A percentile compares a stretch with the other conserved stretches of the same genome.
These are phyloP conservation scores for Pachyrhynchus sulphureomaculatus DNA, from an alignment of 1,140 invertebrate species.

Conservation along the genomic window DNA sequence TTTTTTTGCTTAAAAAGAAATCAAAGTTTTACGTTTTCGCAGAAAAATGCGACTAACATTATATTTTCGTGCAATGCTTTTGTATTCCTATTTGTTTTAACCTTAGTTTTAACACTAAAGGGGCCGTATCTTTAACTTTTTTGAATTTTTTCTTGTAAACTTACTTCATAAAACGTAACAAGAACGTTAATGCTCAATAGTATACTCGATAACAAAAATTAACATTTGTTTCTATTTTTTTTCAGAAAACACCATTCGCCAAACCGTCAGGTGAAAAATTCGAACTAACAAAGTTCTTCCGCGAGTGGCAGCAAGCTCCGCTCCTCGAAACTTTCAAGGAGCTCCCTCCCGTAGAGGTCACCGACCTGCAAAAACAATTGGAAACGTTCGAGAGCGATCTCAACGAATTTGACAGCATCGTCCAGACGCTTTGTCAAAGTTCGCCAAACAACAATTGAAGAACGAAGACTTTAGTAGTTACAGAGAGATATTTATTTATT, in stretches of 20 bases:
- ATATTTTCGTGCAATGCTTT: too few species aligned
- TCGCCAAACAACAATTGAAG: slow-evolving; percentile 56
- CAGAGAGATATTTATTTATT: slow-evolving; percentile 20
- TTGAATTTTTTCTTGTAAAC: too few species aligned
- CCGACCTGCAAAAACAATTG: slow-evolving; percentile 70
- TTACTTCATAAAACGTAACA: too few species aligned
- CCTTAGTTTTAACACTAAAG: too few species aligned
- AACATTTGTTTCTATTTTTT: slow-evolving; percentile 28
- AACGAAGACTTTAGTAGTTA: not conserved
- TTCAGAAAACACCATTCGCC: slow-evolving; percentile 64
- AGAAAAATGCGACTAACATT: too few species aligned
- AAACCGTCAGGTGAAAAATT: slow-evolving; percentile 62
- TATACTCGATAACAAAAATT: too few species aligned
- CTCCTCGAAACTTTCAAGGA: slow-evolving; percentile 65
- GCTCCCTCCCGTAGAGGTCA: slow-evolving; percentile 62
- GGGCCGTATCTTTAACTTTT: too few species aligned
- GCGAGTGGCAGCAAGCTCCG: slow-evolving; percentile 76
- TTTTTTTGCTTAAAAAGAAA: too few species aligned
- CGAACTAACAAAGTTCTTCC: slow-evolving; percentile 75
- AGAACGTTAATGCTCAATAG: too few species aligned
- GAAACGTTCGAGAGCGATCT: slow-evolving; percentile 73
- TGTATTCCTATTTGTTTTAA: too few species aligned
- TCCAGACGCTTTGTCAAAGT: slow-evolving; percentile 63
- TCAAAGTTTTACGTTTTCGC: too few species aligned
- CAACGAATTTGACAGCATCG: slow-evolving; percentile 71